Evolutionary conservation across 2,888 invertebrate genomes (phyloP), one percentile per base, ranked within the genome.

Genomic region (Hydroisotoma schaefferi): DNA sequence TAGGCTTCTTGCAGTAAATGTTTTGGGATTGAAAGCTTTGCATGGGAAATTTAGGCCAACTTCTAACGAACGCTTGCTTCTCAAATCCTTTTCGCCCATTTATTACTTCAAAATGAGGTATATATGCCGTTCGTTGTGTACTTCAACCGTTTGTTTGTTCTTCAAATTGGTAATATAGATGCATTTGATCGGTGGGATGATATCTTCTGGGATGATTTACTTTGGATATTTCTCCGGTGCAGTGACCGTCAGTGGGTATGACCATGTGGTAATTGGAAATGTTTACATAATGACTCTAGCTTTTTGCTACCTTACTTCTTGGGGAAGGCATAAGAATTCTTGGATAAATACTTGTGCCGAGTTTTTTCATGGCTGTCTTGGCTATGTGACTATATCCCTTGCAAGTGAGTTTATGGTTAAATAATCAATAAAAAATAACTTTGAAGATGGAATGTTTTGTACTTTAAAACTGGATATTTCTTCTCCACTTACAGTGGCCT

Each of bases 111-210:
- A n/a, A n/a, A n/a, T n/a, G n/a, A n/a, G n/a, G n/a, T n/a, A n/a
- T n/a, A n/a, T n/a, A n/a, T n/a, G n/a, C n/a, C n/a, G n/a, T n/a
- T n/a, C n/a, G n/a, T n/a, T n/a, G n/a, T n/a, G n/a, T n/a, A n/a
- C n/a, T n/a, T n/a, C n/a, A n/a, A n/a, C n/a, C n/a, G n/a, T n/a
- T 40, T 40, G 20, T 40, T 5, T 20, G 40, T 15, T 40, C 20
- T 5, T 23, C 6, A 43, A 43, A 15, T 43, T 43, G 23, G 12
- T 25, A 40, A 25, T 40, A 54, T 40, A 65, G 65, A 59, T 65
- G 57, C 65, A 65, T 38, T 53, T 65, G 52, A 27, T 61, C 26
- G 65, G 65, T 10, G 53, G 61, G 5, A 55, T 58, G 10, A 55
- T 53, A 6, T 61, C 65, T 1, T 56, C 61, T 0, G 25, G 55